Evolutionary conservation across 64 coral and sea anemone genomes (phyloP).

Genomic region (Stichodactyla helianthus): DNA sequence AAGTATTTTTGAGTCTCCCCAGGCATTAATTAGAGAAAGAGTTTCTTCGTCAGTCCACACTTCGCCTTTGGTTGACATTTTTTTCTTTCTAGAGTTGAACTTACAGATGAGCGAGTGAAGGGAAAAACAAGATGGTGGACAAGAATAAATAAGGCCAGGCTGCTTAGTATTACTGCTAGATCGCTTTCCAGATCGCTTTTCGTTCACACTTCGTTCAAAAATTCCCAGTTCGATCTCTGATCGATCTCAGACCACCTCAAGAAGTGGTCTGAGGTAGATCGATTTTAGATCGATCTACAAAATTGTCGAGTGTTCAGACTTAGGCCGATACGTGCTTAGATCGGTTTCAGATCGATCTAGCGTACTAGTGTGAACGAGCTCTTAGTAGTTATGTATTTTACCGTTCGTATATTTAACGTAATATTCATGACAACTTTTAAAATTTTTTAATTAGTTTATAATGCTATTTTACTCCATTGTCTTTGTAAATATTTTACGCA

Average conservation of each 20-base stretch:
- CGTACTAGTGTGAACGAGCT: too few species aligned
- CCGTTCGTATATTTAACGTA: too few species aligned
- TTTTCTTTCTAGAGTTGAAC: slow-evolving; percentile 6
- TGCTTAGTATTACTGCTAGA: not conserved
- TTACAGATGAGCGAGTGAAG: not conserved
- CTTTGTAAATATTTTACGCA: too few species aligned
- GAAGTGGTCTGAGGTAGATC: not conserved
- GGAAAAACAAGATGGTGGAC: not conserved
- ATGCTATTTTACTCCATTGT: too few species aligned
- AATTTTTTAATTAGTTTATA: too few species aligned
- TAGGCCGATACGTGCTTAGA: too few species aligned
- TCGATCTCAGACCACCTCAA: too few species aligned
- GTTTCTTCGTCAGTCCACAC: slow-evolving; percentile 17
- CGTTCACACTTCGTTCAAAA: not conserved
- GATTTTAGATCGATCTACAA: not conserved
- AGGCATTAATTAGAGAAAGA: slow-evolving; percentile 1
- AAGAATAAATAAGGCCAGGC: slow-evolving; percentile 6
- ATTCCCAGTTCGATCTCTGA: not conserved
- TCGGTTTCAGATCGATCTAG: too few species aligned
- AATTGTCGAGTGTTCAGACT: too few species aligned
- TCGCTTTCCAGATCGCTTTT: not conserved
- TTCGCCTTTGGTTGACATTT: slow-evolving; percentile 9
- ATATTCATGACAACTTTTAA: too few species aligned
- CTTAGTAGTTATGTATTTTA: too few species aligned
- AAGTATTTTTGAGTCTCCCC: slow-evolving; percentile 11